These are phyloP conservation scores for Pyrrhosoma nymphula DNA, from an alignment of 2,888 invertebrate species.

Conservation along the genomic window DNA sequence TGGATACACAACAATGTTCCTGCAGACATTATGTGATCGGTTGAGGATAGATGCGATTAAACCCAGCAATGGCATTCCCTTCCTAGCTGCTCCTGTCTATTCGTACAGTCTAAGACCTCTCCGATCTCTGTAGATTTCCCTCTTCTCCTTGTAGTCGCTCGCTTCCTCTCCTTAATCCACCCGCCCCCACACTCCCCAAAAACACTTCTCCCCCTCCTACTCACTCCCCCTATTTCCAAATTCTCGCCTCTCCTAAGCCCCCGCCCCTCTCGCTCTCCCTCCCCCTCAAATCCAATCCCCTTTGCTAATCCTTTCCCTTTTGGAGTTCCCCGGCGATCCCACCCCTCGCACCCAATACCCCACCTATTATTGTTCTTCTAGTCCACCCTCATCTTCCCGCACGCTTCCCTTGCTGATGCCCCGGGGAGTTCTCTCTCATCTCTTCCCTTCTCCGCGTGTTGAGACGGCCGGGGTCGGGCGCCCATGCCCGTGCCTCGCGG, in stretches of 20 bases:
- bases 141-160: too few relatives aligned
- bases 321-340: neutral
- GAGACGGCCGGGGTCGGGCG: neutral
- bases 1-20: too few relatives aligned
- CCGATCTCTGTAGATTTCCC: too few relatives aligned
- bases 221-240: neutral
- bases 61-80: too few relatives aligned
- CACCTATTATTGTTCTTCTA: neutral
- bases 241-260: neutral
- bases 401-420: neutral
- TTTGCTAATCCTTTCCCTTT: slow-evolving; percentile 34
- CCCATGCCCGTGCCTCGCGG: neutral
- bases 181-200: neutral
- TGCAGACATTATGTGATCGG: too few relatives aligned
- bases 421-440: neutral
- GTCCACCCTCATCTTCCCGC: neutral
- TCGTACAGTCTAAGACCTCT: too few relatives aligned
- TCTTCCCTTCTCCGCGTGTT: too few relatives aligned
- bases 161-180: neutral
- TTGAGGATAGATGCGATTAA: too few relatives aligned
- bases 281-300: neutral
- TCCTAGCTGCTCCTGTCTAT: too few relatives aligned
- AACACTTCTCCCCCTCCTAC: neutral
- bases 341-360: neutral
- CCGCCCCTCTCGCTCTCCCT: neutral